Evolutionary conservation across 2,797 vertebrate species (phyloP).

Genomic region (Arctocebus calabarensis): DNA sequence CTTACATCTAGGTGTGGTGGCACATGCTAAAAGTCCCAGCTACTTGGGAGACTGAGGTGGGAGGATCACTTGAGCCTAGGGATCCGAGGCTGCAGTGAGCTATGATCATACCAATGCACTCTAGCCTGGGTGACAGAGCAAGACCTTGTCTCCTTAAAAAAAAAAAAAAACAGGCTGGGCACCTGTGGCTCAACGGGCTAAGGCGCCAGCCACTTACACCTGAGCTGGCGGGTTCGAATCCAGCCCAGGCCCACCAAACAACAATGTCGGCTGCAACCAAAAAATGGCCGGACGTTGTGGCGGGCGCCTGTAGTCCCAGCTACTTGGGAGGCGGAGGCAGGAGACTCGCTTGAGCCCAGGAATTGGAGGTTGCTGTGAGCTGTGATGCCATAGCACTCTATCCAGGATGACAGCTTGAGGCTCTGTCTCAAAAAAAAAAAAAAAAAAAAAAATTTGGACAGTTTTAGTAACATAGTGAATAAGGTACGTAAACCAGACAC

Average conservation of each 20-base stretch:
- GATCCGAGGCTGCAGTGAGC: not conserved
- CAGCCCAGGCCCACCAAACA: no score
- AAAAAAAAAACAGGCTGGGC: slow-evolving; percentile 24
- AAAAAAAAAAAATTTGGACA: not conserved
- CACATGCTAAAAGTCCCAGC: not conserved
- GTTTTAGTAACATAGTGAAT: not conserved
- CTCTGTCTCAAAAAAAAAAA: not conserved
- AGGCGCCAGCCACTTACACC: no score
- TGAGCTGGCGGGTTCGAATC: no score
- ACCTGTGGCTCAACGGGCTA: no score
- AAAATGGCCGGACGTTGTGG: no score
- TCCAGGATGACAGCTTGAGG: not conserved
- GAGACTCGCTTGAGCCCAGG: no score
- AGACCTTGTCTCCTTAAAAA: not conserved
- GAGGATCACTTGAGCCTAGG: not conserved
- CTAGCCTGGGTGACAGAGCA: not conserved
- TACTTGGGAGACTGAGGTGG: not conserved
- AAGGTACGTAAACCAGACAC: not conserved
- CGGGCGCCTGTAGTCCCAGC: no score
- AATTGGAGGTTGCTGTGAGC: not conserved
- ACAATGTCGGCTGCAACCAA: no score
- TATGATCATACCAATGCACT: not conserved
- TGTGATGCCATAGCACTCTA: not conserved
- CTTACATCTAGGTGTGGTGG: not conserved
- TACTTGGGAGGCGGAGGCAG: no score